A percentile compares a stretch with the other conserved stretches of the same genome.
Evolutionary conservation across 1,140 invertebrate species (phyloP).

Genomic region (Plectrocnemia conspersa): DNA sequence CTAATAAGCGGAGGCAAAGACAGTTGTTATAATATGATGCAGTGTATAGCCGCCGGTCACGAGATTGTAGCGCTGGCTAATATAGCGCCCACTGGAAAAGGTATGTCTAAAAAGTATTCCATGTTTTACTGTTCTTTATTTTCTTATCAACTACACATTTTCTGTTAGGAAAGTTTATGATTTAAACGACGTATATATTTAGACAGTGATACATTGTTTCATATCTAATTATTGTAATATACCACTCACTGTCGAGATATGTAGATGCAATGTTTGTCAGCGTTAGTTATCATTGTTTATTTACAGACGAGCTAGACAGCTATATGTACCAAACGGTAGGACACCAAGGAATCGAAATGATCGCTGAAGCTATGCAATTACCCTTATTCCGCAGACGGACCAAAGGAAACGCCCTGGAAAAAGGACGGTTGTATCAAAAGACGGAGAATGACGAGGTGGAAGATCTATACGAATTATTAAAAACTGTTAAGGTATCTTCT

Average conservation of each 20-base stretch:
- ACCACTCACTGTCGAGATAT: too few relatives aligned
- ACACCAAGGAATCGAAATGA: conserved; percentile 86
- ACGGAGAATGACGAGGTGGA: conserved; percentile 97
- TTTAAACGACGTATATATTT: too few relatives aligned
- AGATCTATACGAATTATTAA: conserved; percentile 85
- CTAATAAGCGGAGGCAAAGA: conserved; percentile 97
- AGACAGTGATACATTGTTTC: too few relatives aligned
- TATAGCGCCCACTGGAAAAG: conserved; percentile 81
- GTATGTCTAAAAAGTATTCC: conserved; percentile 48
- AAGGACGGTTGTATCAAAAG: conserved; percentile 78
- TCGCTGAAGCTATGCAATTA: conserved; percentile 89
- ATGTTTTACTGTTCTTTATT: too few relatives aligned
- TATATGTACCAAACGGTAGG: conserved; percentile 99
- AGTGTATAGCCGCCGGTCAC: conserved; percentile 93
- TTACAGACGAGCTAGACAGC: conserved; percentile 90
- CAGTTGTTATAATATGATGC: conserved; percentile 98
- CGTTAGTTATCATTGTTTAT: neutral
- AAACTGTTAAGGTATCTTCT: conserved; percentile 69
- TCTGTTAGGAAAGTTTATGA: too few relatives aligned
- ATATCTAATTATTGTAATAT: too few relatives aligned
- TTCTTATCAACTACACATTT: too few relatives aligned
- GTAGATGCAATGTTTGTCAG: neutral
- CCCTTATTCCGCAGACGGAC: conserved; percentile 86
- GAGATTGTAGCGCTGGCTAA: conserved; percentile 95
- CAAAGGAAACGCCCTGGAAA: conserved; percentile 70